phyloP scores from a whole-genome alignment of 2,888 invertebrate genomes.

The Idaea aversata region DNA sequence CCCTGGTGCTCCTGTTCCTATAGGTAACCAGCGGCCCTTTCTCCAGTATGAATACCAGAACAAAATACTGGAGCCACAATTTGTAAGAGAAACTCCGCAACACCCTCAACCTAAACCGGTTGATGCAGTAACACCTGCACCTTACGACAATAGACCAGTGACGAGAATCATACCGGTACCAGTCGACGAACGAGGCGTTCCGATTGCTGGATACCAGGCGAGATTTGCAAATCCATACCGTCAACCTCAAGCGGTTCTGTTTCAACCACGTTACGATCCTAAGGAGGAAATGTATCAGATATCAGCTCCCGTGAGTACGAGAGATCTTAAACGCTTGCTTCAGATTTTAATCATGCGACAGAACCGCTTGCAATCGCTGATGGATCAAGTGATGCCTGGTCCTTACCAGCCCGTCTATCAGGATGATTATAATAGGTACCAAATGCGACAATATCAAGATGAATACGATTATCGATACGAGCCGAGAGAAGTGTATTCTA shows the following conservation, averaged over 20 bases:
- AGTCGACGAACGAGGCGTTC: slow-evolving; percentile 71
- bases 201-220: slow-evolving; percentile 64
- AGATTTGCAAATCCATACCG: slow-evolving; percentile 64
- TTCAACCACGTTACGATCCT: slow-evolving; percentile 70
- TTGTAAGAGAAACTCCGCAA: slow-evolving; percentile 50
- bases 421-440: slow-evolving; percentile 54
- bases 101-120: slow-evolving; percentile 50
- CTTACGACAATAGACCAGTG: slow-evolving; percentile 62
- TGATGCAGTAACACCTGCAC: slow-evolving; percentile 56
- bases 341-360: slow-evolving; percentile 84
- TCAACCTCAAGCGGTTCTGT: slow-evolving; percentile 37
- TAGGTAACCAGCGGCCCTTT: slow-evolving; percentile 76
- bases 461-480: slow-evolving; percentile 68
- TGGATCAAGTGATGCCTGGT: slow-evolving; percentile 70
- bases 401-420: slow-evolving; percentile 56
- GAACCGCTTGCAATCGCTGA: slow-evolving; percentile 78
- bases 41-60: slow-evolving; percentile 72
- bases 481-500: slow-evolving; percentile 60
- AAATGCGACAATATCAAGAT: slow-evolving; percentile 64
- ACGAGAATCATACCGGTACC: slow-evolving; percentile 69
- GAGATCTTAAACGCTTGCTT: slow-evolving; percentile 84
- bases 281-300: slow-evolving; percentile 80
- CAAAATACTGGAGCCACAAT: slow-evolving; percentile 72
- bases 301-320: slow-evolving; percentile 85
- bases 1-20: slow-evolving; percentile 71